Conservation (phyloP, 2,888 invertebrate genomes). For the Standfussiana lucernea region DNA sequence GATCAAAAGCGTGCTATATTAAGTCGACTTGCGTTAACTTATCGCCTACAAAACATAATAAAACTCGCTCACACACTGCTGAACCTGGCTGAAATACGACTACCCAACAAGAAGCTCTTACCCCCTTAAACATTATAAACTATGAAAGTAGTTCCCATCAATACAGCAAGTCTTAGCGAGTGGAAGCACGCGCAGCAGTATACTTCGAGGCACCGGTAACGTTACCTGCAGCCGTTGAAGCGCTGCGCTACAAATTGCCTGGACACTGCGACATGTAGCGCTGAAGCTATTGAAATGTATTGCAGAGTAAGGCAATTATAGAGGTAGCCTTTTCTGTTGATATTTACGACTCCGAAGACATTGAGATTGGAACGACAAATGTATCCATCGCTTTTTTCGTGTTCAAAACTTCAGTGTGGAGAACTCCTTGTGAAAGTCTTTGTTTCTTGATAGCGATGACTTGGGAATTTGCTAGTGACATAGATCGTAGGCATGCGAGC, state of each 20-base stretch:
- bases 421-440: not conserved
- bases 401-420: not conserved
- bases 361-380: not conserved
- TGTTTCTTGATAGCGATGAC: not conserved
- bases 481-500: not conserved
- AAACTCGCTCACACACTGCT: not conserved
- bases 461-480: not conserved
- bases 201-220: slow-evolving; percentile 35
- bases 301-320: slow-evolving; percentile 64
- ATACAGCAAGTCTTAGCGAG: slow-evolving; percentile 33
- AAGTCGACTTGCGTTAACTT: not conserved
- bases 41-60: not conserved
- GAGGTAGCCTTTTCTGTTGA: slow-evolving; percentile 20
- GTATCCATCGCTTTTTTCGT: not conserved
- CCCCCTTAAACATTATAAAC: slow-evolving; percentile 15
- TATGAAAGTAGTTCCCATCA: slow-evolving; percentile 29
- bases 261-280: slow-evolving; percentile 69
- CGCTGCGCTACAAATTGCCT: slow-evolving; percentile 72
- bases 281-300: slow-evolving; percentile 69
- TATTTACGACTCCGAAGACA: not conserved
- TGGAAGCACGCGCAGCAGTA: slow-evolving; percentile 42
- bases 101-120: not conserved
- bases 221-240: slow-evolving; percentile 53
- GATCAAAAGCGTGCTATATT: not conserved
- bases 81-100: slow-evolving; percentile 22